These are phyloP conservation scores for Hemibagrus wyckioides DNA, from an alignment of 2,113 vertebrate genomes.

Conservation along the genomic window DNA sequence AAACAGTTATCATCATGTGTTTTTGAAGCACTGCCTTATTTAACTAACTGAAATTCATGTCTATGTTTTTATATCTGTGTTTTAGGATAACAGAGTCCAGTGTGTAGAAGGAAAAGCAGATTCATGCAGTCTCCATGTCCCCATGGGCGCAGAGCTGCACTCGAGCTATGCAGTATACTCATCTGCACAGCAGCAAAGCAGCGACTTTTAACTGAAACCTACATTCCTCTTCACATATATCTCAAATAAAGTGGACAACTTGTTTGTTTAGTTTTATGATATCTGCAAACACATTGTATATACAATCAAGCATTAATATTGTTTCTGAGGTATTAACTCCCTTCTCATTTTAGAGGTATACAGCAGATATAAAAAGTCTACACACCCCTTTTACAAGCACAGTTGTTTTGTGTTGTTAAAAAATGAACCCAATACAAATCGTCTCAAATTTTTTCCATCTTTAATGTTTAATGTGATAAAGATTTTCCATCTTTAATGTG, in stretches of 20 bases:
- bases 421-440: neutral
- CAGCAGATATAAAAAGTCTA: neutral
- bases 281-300: neutral
- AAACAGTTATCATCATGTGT: neutral
- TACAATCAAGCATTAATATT: neutral
- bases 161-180: slow-evolving; percentile 52
- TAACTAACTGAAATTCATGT: neutral
- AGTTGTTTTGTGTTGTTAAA: neutral
- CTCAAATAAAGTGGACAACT: neutral
- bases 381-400: neutral
- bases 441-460: neutral
- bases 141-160: slow-evolving; percentile 67
- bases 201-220: neutral
- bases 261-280: neutral
- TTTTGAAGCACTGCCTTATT: neutral
- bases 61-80: slow-evolving; percentile 5
- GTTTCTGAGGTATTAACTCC: neutral
- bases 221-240: neutral
- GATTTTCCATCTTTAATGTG: neutral
- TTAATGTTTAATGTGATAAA: too few species aligned
- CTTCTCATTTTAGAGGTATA: neutral
- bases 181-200: slow-evolving; percentile 7
- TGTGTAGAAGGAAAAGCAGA: slow-evolving; percentile 47
- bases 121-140: slow-evolving; percentile 69
- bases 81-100: slow-evolving; percentile 54